Evolutionary conservation across 2,888 invertebrate species (phyloP), one percentile per base, ranked within the genome.

Genomic region (Eubasilissa splendida): DNA sequence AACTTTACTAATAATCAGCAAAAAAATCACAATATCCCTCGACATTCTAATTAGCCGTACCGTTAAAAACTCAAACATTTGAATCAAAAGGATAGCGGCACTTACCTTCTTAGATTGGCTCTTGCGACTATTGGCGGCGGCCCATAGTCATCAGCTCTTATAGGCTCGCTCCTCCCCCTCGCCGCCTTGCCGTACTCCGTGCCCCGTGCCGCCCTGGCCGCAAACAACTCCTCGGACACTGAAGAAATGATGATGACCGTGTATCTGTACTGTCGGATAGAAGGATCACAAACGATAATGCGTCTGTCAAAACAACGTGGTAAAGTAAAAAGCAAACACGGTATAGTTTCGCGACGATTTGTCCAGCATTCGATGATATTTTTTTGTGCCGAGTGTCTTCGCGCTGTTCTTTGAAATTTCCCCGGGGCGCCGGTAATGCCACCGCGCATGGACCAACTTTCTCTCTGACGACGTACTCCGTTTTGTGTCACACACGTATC

Each of bases 161-260:
- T 70, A 70, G 70, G 54, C 70, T 70, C 70, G 52, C 54, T 54
- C 70, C 54, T 22, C 66, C 70, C 10, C 70, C 31, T 54, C 31
- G 42, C 10, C 53, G 0, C 11, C 70, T 7, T 12, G 4, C 58
- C 58, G 9, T 9, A 58, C n/a, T n/a, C 58, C 58, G 8, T n/a
- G 58, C 11, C 9, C 58, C n/a, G 4, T 3, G n/a, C 54, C 70
- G 12, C 52, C 12, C 52, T 7, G 42, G 42, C 42, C 54, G 53
- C 54, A 42, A 42, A 42, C 54, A 14, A 2, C 54, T 70, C 8
- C 53, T 22, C 52, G 11, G 10, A 54, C 42, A 42, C 77, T 77
- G 77, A 77, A 77, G 77, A 77, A 77, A 77, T 77, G 77, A 77
- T 77, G 77, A 68, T 77, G 77, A 59, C 77, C 77, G 50, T 77